Percentiles rank a stretch among this genome's conserved stretches.
These are phyloP conservation scores for Lutjanus argentimaculatus DNA, from an alignment of 2,797 vertebrate species.

Conservation along the genomic window DNA sequence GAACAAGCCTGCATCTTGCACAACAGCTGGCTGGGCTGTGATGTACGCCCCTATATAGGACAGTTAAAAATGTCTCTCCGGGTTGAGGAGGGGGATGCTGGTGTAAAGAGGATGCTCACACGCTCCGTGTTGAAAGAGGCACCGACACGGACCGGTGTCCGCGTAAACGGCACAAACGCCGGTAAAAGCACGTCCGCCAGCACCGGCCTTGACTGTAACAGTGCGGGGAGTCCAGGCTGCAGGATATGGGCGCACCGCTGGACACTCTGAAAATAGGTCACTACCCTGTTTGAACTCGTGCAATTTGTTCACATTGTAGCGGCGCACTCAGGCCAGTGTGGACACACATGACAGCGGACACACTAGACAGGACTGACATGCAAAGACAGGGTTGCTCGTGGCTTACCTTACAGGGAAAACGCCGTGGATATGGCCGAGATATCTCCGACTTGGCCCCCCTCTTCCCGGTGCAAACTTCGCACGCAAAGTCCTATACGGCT, in stretches of 20 bases:
- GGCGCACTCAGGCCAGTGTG: slow-evolving; percentile 24
- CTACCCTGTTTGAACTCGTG: slow-evolving; percentile 72
- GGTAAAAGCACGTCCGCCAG: slow-evolving; percentile 57
- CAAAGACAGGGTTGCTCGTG: slow-evolving; percentile 19
- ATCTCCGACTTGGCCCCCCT: slow-evolving; percentile 63
- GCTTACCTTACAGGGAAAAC: slow-evolving; percentile 81
- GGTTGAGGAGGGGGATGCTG: slow-evolving; percentile 10
- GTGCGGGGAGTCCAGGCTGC: slow-evolving; percentile 41
- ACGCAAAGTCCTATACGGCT: slow-evolving; percentile 66
- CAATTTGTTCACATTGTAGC: slow-evolving; percentile 27
- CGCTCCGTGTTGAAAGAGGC: slow-evolving; percentile 3
- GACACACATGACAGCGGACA: slow-evolving; percentile 47
- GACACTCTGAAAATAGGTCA: slow-evolving; percentile 81
- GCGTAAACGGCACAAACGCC: slow-evolving; percentile 50
- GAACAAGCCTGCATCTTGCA: slow-evolving; percentile 59
- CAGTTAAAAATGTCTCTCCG: slow-evolving; percentile 32
- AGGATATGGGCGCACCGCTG: slow-evolving; percentile 62
- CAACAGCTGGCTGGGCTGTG: slow-evolving; percentile 73
- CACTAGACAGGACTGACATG: slow-evolving; percentile 37
- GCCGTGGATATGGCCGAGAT: slow-evolving; percentile 71
- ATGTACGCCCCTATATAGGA: slow-evolving; percentile 43
- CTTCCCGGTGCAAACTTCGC: slow-evolving; percentile 81
- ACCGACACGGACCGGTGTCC: slow-evolving; percentile 25
- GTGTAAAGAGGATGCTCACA: slow-evolving; percentile 29
- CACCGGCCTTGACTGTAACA: slow-evolving; percentile 45